These are phyloP conservation scores for Limanda limanda DNA, from an alignment of 2,113 vertebrate genomes.

Conservation along the genomic window DNA sequence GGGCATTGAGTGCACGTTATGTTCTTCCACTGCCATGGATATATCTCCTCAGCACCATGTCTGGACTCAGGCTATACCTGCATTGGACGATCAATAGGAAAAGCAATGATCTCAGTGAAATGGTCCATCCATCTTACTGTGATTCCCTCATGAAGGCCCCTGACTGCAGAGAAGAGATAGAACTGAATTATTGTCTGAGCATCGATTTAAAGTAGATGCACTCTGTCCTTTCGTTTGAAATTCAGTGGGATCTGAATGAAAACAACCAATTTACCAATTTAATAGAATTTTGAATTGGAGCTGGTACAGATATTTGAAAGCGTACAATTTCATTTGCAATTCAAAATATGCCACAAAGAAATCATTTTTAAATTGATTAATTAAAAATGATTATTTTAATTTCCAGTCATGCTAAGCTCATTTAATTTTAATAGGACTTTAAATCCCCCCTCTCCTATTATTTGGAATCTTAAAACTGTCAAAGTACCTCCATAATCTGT, in stretches of 20 bases:
- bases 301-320: background rate
- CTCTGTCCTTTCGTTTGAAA: constrained; percentile 14
- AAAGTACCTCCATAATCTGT: background rate
- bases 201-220: constrained; percentile 59
- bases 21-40: constrained; percentile 19
- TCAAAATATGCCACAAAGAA: background rate
- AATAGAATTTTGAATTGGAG: background rate
- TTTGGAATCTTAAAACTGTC: background rate
- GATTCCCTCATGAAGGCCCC: constrained; percentile 51
- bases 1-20: constrained; percentile 46
- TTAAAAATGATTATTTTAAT: background rate
- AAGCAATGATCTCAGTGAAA: constrained; percentile 73
- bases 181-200: constrained; percentile 67
- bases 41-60: constrained; percentile 36
- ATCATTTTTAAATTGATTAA: background rate
- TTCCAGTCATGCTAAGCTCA: background rate
- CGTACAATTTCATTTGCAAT: background rate
- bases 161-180: constrained; percentile 47
- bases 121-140: constrained; percentile 65
- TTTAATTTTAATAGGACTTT: background rate
- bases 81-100: constrained; percentile 67
- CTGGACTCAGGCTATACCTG: constrained; percentile 60
- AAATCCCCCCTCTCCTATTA: background rate
- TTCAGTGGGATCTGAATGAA: constrained; percentile 31
- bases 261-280: constrained; percentile 24